Evolutionary conservation across 2,888 invertebrate genomes (phyloP), one percentile per base, ranked within the genome.

Genomic region (Eugnorisma glareosa): DNA sequence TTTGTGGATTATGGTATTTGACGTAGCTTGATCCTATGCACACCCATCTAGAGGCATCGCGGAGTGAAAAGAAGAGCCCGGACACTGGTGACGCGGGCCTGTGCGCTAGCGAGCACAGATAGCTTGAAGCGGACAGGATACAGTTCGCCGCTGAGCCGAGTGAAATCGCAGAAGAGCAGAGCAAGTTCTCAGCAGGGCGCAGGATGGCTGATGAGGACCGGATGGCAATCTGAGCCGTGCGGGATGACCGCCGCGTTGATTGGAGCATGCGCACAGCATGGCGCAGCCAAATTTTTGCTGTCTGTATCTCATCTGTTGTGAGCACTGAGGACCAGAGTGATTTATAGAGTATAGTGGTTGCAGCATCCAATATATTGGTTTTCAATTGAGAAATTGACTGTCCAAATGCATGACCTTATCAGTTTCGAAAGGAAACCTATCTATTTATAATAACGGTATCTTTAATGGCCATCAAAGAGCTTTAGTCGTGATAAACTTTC

Each of bases 101-200:
- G 18, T 2, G 18, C 24, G 45, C 37, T 21, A 75, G 59, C 37
- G 37, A 24, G 18, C 59, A 45, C 24, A 75, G 28, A 35, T 43
- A 54, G 18, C 7, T 18, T 8, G 75, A 54, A 43, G 63, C 51
- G 35, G 43, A 35, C 24, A 35, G 43, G 21, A 77, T 4, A 54
- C 77, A 77, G 48, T 77, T 77, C 31, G 67, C 77, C 40, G 78
- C 77, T 51, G 77, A 77, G n/a, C 35, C 24, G 8, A 77, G n/a
- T n/a, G 59, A 51, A 24, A 28, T 51, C 31, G 77, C 59, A n/a
- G 77, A 67, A 35, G 77, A 40, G 59, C 59, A 35, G 59, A 51
- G 24, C 31, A 67, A 77, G 40, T 77, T 77, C 40, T 48, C 67
- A n/a, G 59, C 67, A 28, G 77, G 79, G 15, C 67, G 35, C 61